phyloP scores from a whole-genome alignment of 2,113 vertebrate genomes.

The Ophiodon elongatus region DNA sequence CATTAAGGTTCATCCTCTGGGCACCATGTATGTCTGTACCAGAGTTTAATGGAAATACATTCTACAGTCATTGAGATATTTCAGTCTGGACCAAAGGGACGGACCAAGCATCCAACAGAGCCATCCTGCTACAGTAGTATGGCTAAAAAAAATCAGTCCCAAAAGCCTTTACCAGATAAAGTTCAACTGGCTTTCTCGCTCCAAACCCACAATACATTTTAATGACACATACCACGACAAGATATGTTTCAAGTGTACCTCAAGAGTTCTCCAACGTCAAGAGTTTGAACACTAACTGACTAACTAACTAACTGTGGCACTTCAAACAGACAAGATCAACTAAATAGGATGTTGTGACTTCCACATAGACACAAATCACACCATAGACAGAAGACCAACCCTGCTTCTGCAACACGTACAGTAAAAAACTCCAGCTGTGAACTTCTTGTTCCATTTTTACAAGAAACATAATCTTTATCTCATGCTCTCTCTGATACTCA shows the following conservation, averaged over 20 bases:
- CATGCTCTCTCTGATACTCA: constrained; percentile 6
- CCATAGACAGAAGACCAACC: constrained; percentile 16
- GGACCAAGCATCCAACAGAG: too few relatives aligned
- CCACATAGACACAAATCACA: too few relatives aligned
- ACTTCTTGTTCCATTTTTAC: constrained; percentile 44
- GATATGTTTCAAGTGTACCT: neutral
- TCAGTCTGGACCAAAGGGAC: too few relatives aligned
- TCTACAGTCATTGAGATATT: neutral
- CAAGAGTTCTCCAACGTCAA: neutral
- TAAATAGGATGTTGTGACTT: neutral
- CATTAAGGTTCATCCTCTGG: neutral
- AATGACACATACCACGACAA: neutral
- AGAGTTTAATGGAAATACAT: neutral
- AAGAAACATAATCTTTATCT: constrained; percentile 41
- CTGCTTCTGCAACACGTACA: constrained; percentile 15
- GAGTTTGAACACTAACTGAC: neutral
- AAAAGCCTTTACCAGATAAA: neutral
- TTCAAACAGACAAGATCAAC: neutral
- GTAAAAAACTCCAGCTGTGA: constrained; percentile 38
- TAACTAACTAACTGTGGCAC: too few relatives aligned
- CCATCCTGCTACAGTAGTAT: too few relatives aligned
- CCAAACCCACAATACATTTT: neutral
- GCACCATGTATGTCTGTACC: neutral
- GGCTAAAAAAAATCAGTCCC: neutral
- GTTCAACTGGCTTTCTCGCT: neutral